phyloP scores from a whole-genome alignment of 2,113 vertebrate genomes.

The Neotragus pygmaeus region DNA sequence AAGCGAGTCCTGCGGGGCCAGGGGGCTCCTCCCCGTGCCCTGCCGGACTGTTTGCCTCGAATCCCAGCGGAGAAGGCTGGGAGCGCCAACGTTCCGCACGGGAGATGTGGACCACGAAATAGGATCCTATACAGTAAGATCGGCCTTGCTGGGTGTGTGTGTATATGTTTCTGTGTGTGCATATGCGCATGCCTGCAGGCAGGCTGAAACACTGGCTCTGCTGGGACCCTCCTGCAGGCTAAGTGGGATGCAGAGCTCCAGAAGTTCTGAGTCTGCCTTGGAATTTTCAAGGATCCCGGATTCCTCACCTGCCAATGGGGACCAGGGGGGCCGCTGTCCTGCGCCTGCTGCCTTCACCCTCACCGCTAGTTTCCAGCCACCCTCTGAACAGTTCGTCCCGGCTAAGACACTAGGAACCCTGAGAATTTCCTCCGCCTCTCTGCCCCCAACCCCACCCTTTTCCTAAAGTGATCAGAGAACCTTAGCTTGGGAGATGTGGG shows the following conservation, averaged over 20 bases:
- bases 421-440: not conserved
- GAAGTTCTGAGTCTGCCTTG: not conserved
- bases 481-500: no score
- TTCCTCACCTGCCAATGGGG: not conserved
- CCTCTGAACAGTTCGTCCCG: not conserved
- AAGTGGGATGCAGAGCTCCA: not conserved
- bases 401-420: not conserved
- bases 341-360: not conserved
- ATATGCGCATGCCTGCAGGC: not conserved
- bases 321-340: no score
- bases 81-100: rapidly evolving
- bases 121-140: not conserved
- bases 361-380: not conserved
- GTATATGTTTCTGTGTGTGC: rapidly evolving
- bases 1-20: rapidly evolving
- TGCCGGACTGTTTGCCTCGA: rapidly evolving
- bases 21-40: not conserved
- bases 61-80: not conserved
- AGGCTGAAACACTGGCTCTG: not conserved
- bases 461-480: not conserved
- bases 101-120: not conserved
- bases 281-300: not conserved
- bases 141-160: not conserved
- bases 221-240: not conserved
- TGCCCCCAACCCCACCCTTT: not conserved